Conservation (phyloP, 2,888 invertebrate species). For the Parthenolecanium corni region DNA sequence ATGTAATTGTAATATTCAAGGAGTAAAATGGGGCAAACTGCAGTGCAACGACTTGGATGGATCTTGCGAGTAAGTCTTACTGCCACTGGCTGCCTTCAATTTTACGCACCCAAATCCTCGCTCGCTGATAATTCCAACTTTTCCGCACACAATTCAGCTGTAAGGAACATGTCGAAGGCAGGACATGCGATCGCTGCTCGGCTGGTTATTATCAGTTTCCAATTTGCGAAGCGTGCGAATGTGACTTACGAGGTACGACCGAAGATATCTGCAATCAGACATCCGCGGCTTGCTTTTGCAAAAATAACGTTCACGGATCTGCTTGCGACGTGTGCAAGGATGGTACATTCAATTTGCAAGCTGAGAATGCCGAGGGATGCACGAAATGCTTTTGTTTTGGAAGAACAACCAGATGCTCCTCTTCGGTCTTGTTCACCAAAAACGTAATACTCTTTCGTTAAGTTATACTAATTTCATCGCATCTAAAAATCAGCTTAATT, state of each 20-base stretch:
- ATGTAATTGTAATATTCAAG: constrained; percentile 78
- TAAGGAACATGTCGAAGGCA: constrained; percentile 71
- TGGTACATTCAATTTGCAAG: constrained; percentile 81
- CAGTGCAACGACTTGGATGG: constrained; percentile 85
- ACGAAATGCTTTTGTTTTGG: constrained; percentile 97
- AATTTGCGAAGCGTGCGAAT: constrained; percentile 70
- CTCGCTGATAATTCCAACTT: constrained; percentile 5
- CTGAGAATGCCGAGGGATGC: constrained; percentile 76
- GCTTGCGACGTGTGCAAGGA: constrained; percentile 76
- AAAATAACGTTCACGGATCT: constrained; percentile 51
- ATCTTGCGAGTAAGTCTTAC: constrained; percentile 59
- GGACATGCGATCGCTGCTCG: constrained; percentile 77
- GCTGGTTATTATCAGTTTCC: constrained; percentile 81
- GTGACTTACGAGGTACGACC: constrained; percentile 69
- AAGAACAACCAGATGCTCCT: constrained; percentile 71
- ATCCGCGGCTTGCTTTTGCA: constrained; percentile 35
- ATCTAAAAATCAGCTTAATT: no score
- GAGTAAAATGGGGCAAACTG: constrained; percentile 60
- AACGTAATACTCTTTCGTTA: no score
- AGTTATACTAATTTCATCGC: no score
- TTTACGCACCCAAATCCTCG: not conserved
- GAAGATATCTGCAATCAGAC: constrained; percentile 76
- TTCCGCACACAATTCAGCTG: constrained; percentile 50
- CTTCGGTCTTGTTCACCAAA: constrained; percentile 52
- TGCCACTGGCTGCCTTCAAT: no score